Conservation (phyloP, 2,113 vertebrate genomes). For the Chiloscyllium plagiosum region DNA sequence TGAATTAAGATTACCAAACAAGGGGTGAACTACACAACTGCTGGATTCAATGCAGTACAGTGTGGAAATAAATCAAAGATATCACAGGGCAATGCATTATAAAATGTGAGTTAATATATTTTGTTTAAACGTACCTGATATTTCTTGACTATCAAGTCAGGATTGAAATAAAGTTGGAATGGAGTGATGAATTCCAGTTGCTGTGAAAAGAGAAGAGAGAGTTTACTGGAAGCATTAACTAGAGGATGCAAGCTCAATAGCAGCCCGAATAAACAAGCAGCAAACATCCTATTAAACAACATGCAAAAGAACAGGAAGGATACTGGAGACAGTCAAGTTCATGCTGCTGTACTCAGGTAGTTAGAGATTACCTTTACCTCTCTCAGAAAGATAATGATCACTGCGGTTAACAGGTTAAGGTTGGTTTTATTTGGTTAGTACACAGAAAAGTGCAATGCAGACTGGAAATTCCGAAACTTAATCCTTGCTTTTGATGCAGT, state of each 20-base stretch:
- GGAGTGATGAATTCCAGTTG: slow-evolving; percentile 76
- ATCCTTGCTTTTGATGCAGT: background rate
- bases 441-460: background rate
- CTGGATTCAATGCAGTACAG: background rate
- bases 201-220: slow-evolving; percentile 48
- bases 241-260: background rate
- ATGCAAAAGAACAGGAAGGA: background rate
- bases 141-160: slow-evolving; percentile 70
- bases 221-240: background rate
- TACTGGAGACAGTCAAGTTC: background rate
- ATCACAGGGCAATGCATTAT: background rate
- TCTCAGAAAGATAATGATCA: background rate
- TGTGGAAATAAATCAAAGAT: background rate
- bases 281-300: background rate
- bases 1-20: background rate
- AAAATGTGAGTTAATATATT: background rate
- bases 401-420: background rate
- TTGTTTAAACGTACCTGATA: slow-evolving; percentile 61
- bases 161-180: slow-evolving; percentile 80
- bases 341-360: background rate
- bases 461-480: background rate
- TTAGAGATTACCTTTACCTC: background rate
- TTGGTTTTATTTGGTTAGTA: background rate
- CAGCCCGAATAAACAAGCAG: background rate
- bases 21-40: background rate